Conservation (phyloP, 64 coral and sea anemone species). For the Acropora yongei region DNA sequence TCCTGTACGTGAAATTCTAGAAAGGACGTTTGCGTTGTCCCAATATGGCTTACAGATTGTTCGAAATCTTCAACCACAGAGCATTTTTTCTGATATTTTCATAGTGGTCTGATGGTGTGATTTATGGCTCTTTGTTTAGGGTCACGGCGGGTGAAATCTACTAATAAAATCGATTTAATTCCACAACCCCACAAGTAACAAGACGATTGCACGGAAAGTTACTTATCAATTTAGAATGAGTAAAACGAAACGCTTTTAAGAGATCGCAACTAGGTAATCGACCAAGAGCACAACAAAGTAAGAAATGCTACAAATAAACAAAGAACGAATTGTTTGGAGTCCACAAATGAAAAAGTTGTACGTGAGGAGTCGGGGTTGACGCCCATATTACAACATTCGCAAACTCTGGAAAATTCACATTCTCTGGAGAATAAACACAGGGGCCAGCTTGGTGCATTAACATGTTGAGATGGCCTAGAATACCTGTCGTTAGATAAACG, state of each 20-base stretch:
- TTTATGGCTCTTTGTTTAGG: background rate
- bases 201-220: background rate
- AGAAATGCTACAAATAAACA: background rate
- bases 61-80: background rate
- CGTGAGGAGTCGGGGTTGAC: background rate
- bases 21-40: background rate
- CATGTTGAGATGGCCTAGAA: background rate
- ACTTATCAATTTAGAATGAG: background rate
- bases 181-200: background rate
- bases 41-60: background rate
- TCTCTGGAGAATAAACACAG: background rate
- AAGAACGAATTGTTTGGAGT: conserved; percentile 4
- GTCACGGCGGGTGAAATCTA: background rate
- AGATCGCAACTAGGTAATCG: background rate
- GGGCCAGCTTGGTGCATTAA: too few relatives aligned
- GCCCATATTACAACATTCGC: background rate
- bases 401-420: conserved; percentile 20
- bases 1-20: background rate
- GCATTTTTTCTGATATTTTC: background rate
- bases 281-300: background rate
- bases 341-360: background rate
- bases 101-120: background rate
- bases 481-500: background rate
- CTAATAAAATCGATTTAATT: background rate
- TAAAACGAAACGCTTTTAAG: background rate